Evolutionary conservation across 2,888 invertebrate genomes (phyloP).

Genomic region (Caenorhabditis sp.): DNA sequence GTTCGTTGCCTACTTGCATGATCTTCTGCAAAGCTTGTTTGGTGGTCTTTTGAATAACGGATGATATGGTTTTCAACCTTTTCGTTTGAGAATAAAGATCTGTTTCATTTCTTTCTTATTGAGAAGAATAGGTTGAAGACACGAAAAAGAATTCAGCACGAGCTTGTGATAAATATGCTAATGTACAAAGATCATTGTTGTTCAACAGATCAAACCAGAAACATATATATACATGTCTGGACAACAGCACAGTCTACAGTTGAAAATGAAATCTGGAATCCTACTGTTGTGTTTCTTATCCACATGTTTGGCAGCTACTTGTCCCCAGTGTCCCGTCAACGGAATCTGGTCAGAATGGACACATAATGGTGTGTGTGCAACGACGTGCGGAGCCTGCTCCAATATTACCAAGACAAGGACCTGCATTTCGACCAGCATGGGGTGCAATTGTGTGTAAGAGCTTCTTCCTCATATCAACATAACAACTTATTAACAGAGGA

Average conservation of each 20-base stretch:
- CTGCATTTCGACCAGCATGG: constrained; percentile 20
- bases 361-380: constrained; percentile 3
- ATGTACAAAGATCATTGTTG: background rate
- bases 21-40: constrained; percentile 7
- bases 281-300: background rate
- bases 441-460: constrained; percentile 41
- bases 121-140: background rate
- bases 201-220: background rate
- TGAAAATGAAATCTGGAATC: background rate
- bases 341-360: constrained; percentile 53
- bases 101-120: background rate
- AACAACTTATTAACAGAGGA: constrained; percentile 16
- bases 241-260: background rate
- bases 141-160: background rate
- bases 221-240: background rate
- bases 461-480: background rate
- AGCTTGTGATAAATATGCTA: background rate
- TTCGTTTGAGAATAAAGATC: background rate
- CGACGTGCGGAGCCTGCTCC: constrained; percentile 43
- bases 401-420: constrained; percentile 21
- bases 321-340: constrained; percentile 28
- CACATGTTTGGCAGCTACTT: background rate
- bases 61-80: background rate
- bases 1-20: background rate
- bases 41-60: background rate